phyloP scores from a whole-genome alignment of 2,888 invertebrate species.

The Rosalia funebris region DNA sequence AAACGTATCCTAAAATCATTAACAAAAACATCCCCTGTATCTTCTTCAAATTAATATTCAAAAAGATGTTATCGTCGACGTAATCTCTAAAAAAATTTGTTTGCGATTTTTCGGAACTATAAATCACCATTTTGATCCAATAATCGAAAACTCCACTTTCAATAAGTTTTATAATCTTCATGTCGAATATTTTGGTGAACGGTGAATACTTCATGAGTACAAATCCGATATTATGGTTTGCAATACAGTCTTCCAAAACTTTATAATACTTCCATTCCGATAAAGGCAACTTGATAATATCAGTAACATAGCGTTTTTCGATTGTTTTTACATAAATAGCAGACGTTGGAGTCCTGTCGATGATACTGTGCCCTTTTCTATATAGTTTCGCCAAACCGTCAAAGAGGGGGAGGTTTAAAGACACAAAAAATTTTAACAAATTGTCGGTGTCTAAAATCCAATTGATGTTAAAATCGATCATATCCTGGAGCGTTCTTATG shows the following conservation, averaged over 20 bases:
- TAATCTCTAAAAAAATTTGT: slow-evolving; percentile 32
- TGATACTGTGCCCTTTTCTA: slow-evolving; percentile 15
- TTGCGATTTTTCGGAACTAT: slow-evolving; percentile 16
- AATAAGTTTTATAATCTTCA: slow-evolving; percentile 29
- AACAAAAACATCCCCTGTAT: slow-evolving; percentile 40
- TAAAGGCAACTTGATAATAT: slow-evolving; percentile 39
- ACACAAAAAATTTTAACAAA: slow-evolving; percentile 13
- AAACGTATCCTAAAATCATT: slow-evolving; percentile 32
- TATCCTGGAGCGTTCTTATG: slow-evolving; percentile 42
- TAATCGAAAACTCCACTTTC: slow-evolving; percentile 44
- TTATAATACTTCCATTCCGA: slow-evolving; percentile 36
- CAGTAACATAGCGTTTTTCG: slow-evolving; percentile 43
- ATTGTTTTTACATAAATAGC: slow-evolving; percentile 41
- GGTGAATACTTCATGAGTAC: slow-evolving; percentile 46
- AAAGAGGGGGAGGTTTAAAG: slow-evolving; percentile 25
- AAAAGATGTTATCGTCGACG: slow-evolving; percentile 18
- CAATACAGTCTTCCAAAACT: slow-evolving; percentile 45
- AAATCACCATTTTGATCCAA: slow-evolving; percentile 31
- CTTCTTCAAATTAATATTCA: slow-evolving; percentile 34
- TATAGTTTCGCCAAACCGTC: slow-evolving; percentile 28
- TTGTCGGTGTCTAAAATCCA: slow-evolving; percentile 21
- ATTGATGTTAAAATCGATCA: slow-evolving; percentile 37
- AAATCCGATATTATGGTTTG: slow-evolving; percentile 42
- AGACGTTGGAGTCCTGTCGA: slow-evolving; percentile 18
- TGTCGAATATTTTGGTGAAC: slow-evolving; percentile 39